Evolutionary conservation across 2,113 vertebrate genomes (phyloP).

Genomic region (Thomomys bottae): DNA sequence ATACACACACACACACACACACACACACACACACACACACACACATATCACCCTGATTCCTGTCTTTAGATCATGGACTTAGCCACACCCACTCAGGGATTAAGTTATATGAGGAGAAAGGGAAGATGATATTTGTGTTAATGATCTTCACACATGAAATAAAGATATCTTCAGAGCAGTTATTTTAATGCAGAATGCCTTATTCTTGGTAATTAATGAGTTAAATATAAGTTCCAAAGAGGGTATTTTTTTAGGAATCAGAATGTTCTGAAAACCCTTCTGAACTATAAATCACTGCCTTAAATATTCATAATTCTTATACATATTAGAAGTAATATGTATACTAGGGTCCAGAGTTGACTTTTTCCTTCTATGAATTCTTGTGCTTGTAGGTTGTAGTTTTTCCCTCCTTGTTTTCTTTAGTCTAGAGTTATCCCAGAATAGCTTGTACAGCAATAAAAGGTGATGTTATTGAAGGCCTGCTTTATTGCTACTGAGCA

Average conservation of each 20-base stretch:
- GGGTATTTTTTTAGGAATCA: slow-evolving; percentile 28
- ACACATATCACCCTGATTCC: not conserved
- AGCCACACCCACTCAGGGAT: not conserved
- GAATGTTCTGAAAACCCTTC: slow-evolving; percentile 9
- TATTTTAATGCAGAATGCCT: not conserved
- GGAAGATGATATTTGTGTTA: not conserved
- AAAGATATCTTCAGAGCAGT: slow-evolving; percentile 29
- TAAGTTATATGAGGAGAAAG: not conserved
- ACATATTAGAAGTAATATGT: slow-evolving; percentile 32
- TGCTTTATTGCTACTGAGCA: slow-evolving; percentile 68
- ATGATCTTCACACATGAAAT: not conserved
- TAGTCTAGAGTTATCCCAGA: slow-evolving; percentile 42
- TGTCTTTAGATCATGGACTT: not conserved
- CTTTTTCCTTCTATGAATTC: slow-evolving; percentile 42
- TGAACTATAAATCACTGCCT: slow-evolving; percentile 26
- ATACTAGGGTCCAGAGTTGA: not conserved
- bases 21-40: too few relatives aligned
- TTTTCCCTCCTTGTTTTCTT: not conserved
- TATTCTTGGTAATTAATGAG: slow-evolving; percentile 50
- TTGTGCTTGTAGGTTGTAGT: slow-evolving; percentile 44
- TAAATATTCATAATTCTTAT: slow-evolving; percentile 49
- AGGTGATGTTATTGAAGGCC: slow-evolving; percentile 68
- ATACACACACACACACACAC: too few relatives aligned
- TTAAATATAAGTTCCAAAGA: slow-evolving; percentile 19
- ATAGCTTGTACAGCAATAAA: slow-evolving; percentile 69